Percentiles rank a stretch among this genome's conserved stretches.
Conservation (phyloP, 2,113 vertebrate species). For the Pseudopodoces humilis region DNA sequence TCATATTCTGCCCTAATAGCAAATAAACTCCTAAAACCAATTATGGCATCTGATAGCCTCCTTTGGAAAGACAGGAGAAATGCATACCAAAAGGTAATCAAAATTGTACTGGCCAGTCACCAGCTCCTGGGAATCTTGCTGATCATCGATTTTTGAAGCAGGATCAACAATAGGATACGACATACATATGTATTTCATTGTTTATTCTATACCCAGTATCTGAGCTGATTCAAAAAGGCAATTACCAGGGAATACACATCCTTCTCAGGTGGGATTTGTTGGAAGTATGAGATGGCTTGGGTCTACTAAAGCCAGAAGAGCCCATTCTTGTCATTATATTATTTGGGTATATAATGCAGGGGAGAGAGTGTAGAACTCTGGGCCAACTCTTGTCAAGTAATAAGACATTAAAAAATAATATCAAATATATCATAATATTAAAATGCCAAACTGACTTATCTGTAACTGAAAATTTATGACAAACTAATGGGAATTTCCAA, state of each 20-base stretch:
- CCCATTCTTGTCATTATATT: neutral
- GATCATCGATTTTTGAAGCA: neutral
- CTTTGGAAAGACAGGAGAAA: neutral
- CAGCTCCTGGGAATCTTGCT: neutral
- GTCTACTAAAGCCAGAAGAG: neutral
- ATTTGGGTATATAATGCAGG: neutral
- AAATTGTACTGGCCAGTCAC: neutral
- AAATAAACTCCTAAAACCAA: neutral
- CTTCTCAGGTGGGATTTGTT: neutral
- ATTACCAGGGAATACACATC: neutral
- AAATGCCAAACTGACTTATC: neutral
- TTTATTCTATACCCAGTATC: neutral
- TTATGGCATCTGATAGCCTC: neutral
- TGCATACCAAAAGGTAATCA: neutral
- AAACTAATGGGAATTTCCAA: neutral
- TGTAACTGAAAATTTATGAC: neutral
- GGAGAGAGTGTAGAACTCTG: neutral
- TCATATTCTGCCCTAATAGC: neutral
- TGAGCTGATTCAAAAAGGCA: neutral
- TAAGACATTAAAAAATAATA: neutral
- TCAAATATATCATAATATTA: neutral
- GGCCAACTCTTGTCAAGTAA: neutral
- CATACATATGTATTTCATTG: neutral
- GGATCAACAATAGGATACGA: neutral
- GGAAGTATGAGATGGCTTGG: neutral